Conservation (phyloP, 2,888 invertebrate genomes). For the Spialia ferax region DNA sequence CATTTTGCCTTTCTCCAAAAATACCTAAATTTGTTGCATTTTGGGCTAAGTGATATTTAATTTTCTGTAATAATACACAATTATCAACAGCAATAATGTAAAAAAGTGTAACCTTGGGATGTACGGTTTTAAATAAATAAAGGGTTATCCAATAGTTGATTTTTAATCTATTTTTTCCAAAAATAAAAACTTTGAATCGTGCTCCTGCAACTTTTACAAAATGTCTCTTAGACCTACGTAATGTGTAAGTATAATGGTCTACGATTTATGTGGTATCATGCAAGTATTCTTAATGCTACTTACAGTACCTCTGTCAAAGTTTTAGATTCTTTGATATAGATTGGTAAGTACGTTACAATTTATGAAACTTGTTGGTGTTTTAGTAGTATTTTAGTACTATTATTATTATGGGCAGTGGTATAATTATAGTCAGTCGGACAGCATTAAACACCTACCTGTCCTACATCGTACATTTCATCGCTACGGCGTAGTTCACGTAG, state of each 20-base stretch:
- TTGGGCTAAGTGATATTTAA: background rate
- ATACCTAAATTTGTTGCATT: background rate
- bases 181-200: conserved; percentile 5
- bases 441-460: too few relatives aligned
- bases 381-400: too few relatives aligned
- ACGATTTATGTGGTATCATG: too few relatives aligned
- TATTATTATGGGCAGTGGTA: too few relatives aligned
- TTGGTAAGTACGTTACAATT: too few relatives aligned
- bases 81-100: conserved; percentile 8
- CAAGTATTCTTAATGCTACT: too few relatives aligned
- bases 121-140: conserved; percentile 13
- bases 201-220: background rate
- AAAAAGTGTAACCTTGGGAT: conserved; percentile 3
- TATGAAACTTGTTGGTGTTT: too few relatives aligned
- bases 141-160: background rate
- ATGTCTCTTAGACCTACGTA: conserved; percentile 8
- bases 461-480: too few relatives aligned
- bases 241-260: too few relatives aligned
- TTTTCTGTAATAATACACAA: conserved; percentile 19
- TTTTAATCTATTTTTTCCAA: conserved; percentile 30
- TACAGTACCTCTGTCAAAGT: too few relatives aligned
- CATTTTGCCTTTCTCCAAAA: conserved; percentile 10
- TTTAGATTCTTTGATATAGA: too few relatives aligned
- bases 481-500: conserved; percentile 22
- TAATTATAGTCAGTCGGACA: too few relatives aligned